Conservation (phyloP, 2,797 vertebrate genomes). For the Enteromius trimaculatus region DNA sequence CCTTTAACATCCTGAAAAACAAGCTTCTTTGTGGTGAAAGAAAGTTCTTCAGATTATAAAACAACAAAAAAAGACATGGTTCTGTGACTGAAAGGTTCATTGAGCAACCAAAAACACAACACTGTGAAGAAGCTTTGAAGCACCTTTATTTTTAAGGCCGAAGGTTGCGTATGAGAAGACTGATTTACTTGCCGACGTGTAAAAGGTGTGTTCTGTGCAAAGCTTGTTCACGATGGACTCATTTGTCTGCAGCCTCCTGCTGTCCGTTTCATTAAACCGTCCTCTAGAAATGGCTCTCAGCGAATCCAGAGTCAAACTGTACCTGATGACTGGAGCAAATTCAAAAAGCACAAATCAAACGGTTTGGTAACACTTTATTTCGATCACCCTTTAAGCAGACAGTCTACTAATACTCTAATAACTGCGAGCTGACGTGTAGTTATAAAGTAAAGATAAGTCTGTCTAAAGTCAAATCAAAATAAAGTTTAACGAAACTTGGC, state of each 20-base stretch:
- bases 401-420: too few species aligned
- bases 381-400: too few species aligned
- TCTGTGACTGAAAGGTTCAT: too few species aligned
- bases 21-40: background rate
- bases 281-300: slow-evolving; percentile 86
- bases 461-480: too few species aligned
- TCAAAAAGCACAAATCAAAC: background rate
- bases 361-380: too few species aligned
- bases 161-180: slow-evolving; percentile 58
- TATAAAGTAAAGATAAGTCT: too few species aligned
- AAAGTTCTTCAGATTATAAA: background rate
- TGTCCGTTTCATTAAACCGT: slow-evolving; percentile 77
- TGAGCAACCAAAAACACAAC: too few species aligned
- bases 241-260: slow-evolving; percentile 79
- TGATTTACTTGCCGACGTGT: slow-evolving; percentile 95
- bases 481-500: too few species aligned
- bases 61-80: background rate
- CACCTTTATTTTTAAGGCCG: background rate
- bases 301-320: slow-evolving; percentile 85
- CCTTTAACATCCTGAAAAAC: too few species aligned
- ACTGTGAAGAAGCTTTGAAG: background rate
- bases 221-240: slow-evolving; percentile 71
- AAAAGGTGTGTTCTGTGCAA: slow-evolving; percentile 83
- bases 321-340: slow-evolving; percentile 75
- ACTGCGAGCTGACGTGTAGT: too few species aligned